Percentiles rank a stretch among this genome's conserved stretches.
Conservation (phyloP, 2,113 vertebrate genomes). For the Lepus americanus region DNA sequence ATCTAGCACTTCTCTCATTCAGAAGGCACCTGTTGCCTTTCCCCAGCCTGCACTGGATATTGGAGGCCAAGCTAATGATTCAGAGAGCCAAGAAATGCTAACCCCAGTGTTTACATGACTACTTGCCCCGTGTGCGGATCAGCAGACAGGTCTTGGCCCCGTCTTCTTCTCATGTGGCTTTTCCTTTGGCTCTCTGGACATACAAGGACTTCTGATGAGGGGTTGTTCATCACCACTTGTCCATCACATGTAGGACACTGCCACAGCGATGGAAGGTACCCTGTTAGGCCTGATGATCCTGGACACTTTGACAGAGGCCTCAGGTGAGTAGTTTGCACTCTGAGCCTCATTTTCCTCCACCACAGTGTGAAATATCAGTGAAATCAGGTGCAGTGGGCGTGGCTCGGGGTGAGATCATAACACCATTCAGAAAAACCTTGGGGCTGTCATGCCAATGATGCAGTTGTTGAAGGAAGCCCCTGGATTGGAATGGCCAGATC, state of each 20-base stretch:
- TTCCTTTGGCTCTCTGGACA: not conserved
- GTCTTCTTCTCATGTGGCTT: not conserved
- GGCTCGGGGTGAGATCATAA: not conserved
- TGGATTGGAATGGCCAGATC: not conserved
- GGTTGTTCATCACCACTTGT: not conserved
- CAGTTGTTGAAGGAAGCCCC: not conserved
- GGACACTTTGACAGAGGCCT: not conserved
- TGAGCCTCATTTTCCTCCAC: not conserved
- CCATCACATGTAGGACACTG: not conserved
- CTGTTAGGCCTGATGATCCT: not conserved
- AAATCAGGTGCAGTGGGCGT: not conserved
- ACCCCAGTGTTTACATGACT: not conserved
- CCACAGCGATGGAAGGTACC: not conserved
- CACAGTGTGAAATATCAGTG: not conserved
- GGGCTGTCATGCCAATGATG: not conserved
- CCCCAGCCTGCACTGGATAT: not conserved
- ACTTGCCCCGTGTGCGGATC: not conserved
- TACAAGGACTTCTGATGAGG: not conserved
- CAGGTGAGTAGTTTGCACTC: not conserved
- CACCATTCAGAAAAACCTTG: not conserved
- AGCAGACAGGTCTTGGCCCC: not conserved
- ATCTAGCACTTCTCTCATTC: accelerated
- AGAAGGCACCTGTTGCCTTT: not conserved
- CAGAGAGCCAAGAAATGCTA: not conserved
- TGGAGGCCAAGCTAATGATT: not conserved